These are phyloP conservation scores for Rattus rattus DNA, from an alignment of 2,113 vertebrate genomes.

Conservation along the genomic window DNA sequence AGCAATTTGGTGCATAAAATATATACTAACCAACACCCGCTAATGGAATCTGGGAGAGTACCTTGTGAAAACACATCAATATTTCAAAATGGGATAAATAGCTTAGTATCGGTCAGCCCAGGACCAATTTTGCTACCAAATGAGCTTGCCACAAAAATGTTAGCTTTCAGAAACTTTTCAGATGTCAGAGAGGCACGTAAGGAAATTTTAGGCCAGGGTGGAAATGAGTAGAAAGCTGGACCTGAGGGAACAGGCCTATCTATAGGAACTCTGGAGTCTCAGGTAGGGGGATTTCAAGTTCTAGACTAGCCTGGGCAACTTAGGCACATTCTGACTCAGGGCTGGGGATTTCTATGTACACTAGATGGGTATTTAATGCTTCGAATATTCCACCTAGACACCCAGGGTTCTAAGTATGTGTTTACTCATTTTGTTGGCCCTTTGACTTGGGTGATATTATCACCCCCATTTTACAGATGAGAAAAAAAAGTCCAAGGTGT, in stretches of 20 bases:
- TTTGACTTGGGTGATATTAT: not conserved
- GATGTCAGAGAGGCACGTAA: not conserved
- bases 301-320: not conserved
- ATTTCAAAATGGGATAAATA: slow-evolving; percentile 59
- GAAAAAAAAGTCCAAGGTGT: slow-evolving; percentile 17
- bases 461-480: slow-evolving; percentile 32
- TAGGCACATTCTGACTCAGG: not conserved
- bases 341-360: not conserved
- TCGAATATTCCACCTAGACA: not conserved
- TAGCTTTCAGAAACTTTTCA: slow-evolving; percentile 51
- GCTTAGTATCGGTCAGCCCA: not conserved
- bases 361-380: not conserved
- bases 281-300: not conserved
- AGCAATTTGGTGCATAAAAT: not conserved
- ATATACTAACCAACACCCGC: not conserved
- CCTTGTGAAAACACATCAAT: slow-evolving; percentile 24
- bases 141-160: slow-evolving; percentile 48
- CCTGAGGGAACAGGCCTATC: not conserved
- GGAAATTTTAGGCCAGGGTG: slow-evolving; percentile 6
- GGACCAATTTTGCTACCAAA: slow-evolving; percentile 23
- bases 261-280: not conserved
- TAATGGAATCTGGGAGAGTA: not conserved
- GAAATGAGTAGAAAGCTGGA: not conserved
- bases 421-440: slow-evolving; percentile 24
- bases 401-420: not conserved